These are phyloP conservation scores for Apostichopus parvimensis DNA, from an alignment of 35 echinoderm and acorn worm genomes.

Conservation along the genomic window DNA sequence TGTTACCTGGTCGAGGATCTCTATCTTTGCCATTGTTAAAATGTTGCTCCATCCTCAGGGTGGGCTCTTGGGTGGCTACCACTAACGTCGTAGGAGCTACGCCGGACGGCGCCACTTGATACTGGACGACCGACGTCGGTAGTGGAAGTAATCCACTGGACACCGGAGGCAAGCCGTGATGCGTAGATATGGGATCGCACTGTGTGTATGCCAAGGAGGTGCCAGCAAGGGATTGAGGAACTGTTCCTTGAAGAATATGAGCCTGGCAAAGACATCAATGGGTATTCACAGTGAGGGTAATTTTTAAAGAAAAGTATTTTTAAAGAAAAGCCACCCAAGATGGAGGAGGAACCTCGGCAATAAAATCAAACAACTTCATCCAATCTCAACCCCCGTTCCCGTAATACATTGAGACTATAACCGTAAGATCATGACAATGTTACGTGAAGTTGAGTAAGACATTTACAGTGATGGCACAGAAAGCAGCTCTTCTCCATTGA, in stretches of 20 bases:
- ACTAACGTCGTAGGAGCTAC: background rate
- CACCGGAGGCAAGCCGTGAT: background rate
- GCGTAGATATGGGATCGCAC: background rate
- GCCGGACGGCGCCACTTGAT: background rate
- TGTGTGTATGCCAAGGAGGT: background rate
- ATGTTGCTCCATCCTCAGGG: background rate
- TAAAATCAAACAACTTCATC: no score
- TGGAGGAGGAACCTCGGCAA: no score
- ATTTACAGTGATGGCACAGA: no score
- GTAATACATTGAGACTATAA: no score
- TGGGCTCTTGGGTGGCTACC: slow-evolving; percentile 1
- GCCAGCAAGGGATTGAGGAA: background rate
- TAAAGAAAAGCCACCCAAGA: no score
- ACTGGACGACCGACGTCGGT: background rate
- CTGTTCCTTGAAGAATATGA: background rate
- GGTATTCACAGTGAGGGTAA: no score
- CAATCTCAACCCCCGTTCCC: no score
- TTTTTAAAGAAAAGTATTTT: no score
- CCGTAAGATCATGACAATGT: no score
- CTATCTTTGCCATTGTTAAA: slow-evolving; percentile 13
- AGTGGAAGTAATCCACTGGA: slow-evolving; percentile 32
- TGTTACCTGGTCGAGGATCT: background rate
- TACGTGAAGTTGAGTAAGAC: no score
- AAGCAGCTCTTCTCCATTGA: no score
- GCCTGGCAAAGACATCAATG: background rate